A percentile compares a stretch with the other conserved stretches of the same genome.
Evolutionary conservation across 2,113 vertebrate genomes (phyloP).

Genomic region (Poecilia latipinna): DNA sequence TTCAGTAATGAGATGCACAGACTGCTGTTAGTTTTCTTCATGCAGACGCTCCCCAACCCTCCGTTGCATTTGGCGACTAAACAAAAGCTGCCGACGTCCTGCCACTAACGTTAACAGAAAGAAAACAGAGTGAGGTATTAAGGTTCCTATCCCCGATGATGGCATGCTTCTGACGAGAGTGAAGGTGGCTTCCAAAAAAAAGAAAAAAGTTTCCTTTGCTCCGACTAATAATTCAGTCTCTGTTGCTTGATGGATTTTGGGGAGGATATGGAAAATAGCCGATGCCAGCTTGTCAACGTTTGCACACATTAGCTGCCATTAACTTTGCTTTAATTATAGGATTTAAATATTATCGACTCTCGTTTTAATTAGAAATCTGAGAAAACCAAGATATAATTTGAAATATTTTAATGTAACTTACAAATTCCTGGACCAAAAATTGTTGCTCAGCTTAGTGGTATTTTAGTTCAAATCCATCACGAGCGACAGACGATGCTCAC

Average conservation of each 20-base stretch:
- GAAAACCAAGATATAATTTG: slow-evolving; percentile 15
- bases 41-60: slow-evolving; percentile 44
- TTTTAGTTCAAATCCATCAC: slow-evolving; percentile 42
- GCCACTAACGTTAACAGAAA: slow-evolving; percentile 56
- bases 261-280: not conserved
- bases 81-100: slow-evolving; percentile 47
- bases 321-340: slow-evolving; percentile 25
- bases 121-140: slow-evolving; percentile 76
- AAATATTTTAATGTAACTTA: slow-evolving; percentile 10
- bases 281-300: slow-evolving; percentile 41
- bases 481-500: slow-evolving; percentile 59
- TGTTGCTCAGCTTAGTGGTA: slow-evolving; percentile 7
- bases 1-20: slow-evolving; percentile 56
- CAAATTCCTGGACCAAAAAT: slow-evolving; percentile 4
- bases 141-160: slow-evolving; percentile 62
- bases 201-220: slow-evolving; percentile 31
- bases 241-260: not conserved
- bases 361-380: slow-evolving; percentile 2
- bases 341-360: slow-evolving; percentile 15
- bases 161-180: slow-evolving; percentile 47
- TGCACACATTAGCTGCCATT: slow-evolving; percentile 63
- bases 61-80: slow-evolving; percentile 50
- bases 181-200: slow-evolving; percentile 32
- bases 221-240: slow-evolving; percentile 20
- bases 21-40: slow-evolving; percentile 45